These are phyloP conservation scores for Xiphophorus couchianus DNA, from an alignment of 2,113 vertebrate species.

Conservation along the genomic window DNA sequence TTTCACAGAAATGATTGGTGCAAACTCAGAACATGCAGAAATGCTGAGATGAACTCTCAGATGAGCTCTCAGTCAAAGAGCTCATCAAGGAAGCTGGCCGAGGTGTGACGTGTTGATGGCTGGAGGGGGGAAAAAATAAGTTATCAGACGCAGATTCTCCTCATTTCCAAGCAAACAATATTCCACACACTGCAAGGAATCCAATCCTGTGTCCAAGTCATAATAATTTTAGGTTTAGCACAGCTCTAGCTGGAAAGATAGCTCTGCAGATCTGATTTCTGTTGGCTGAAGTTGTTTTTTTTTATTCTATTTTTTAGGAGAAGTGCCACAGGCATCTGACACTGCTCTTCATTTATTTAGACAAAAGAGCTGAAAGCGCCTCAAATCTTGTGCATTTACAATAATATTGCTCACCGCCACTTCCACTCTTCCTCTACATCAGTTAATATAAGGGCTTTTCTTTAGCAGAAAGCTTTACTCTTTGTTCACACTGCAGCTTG, in stretches of 20 bases:
- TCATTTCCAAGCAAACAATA: neutral
- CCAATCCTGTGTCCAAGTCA: neutral
- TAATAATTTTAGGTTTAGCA: neutral
- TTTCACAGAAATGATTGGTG: conserved; percentile 1
- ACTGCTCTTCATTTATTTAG: too few relatives aligned
- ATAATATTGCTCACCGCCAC: neutral
- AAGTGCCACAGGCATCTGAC: too few relatives aligned
- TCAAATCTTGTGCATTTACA: neutral
- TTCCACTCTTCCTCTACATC: neutral
- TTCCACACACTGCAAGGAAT: neutral
- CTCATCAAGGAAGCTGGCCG: conserved; percentile 69
- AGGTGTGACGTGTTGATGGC: conserved; percentile 70
- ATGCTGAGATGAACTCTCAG: neutral
- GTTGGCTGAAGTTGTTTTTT: too few relatives aligned
- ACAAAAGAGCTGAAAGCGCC: neutral
- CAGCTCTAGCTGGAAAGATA: too few relatives aligned
- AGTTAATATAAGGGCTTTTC: neutral
- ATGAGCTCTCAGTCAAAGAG: conserved; percentile 77
- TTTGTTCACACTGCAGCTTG: neutral
- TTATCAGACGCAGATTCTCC: neutral
- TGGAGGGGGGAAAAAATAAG: conserved; percentile 36
- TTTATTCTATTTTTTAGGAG: too few relatives aligned
- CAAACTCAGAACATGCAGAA: conserved; percentile 3
- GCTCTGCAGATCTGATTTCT: too few relatives aligned
- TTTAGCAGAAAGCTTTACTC: neutral